These are phyloP conservation scores for Bombyx huttoni DNA, from an alignment of 2,888 invertebrate species.

Conservation along the genomic window DNA sequence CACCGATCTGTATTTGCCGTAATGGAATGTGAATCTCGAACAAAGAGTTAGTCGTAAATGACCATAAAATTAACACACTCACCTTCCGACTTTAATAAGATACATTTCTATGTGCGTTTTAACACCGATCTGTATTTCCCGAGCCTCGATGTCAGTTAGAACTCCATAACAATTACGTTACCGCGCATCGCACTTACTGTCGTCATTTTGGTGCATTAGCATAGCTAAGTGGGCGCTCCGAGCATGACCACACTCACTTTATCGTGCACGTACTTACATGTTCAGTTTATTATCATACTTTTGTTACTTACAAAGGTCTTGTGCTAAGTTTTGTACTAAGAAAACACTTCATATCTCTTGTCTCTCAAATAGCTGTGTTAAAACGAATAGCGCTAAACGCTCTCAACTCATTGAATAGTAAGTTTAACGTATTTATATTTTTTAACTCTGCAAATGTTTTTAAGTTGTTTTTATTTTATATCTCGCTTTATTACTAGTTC, in stretches of 20 bases:
- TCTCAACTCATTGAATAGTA: no score
- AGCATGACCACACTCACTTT: conserved; percentile 2
- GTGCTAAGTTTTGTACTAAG: not conserved
- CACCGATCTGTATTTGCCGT: not conserved
- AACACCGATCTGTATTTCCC: not conserved
- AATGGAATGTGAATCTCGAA: no score
- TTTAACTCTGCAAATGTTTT: no score
- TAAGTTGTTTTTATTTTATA: no score
- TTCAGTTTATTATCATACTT: conserved; percentile 2
- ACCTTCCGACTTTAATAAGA: not conserved
- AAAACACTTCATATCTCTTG: not conserved
- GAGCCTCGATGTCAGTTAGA: conserved; percentile 9
- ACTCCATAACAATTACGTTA: conserved; percentile 21
- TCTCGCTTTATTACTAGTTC: no score
- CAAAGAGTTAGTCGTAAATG: no score
- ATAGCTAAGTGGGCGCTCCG: conserved; percentile 6
- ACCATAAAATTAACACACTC: not conserved
- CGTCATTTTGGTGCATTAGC: conserved; percentile 15
- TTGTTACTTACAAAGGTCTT: not conserved
- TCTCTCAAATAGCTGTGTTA: not conserved
- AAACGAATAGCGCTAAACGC: no score
- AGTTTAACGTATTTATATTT: no score
- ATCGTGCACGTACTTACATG: conserved; percentile 4
- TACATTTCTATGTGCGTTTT: not conserved
- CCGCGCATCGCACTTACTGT: conserved; percentile 13